A percentile compares a stretch with the other conserved stretches of the same genome.
phyloP scores from a whole-genome alignment of 2,888 invertebrate genomes.

The Deilephila porcellus region DNA sequence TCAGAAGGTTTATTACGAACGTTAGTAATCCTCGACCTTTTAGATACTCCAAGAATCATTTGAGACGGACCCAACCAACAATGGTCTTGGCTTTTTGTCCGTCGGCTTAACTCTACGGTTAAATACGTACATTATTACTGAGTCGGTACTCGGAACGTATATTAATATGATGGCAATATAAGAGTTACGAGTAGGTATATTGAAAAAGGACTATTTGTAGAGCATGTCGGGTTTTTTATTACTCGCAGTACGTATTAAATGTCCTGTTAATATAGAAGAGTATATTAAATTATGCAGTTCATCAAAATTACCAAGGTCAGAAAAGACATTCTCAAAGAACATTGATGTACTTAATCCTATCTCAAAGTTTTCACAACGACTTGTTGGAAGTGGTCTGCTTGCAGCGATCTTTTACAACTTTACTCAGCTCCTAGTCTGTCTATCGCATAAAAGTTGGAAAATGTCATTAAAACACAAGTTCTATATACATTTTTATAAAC shows the following conservation, averaged over 20 bases:
- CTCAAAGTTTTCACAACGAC: too few species aligned
- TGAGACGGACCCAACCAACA: slow-evolving; percentile 24
- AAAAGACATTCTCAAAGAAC: too few species aligned
- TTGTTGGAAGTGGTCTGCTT: too few species aligned
- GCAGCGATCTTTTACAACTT: too few species aligned
- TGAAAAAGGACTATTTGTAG: not conserved
- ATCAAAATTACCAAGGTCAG: too few species aligned
- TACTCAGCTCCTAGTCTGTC: too few species aligned
- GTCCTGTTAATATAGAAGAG: not conserved
- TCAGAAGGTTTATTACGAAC: slow-evolving; percentile 28
- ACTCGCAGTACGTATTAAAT: not conserved
- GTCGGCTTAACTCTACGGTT: slow-evolving; percentile 2
- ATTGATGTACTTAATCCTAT: too few species aligned
- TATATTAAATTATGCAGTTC: too few species aligned
- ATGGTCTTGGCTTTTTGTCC: slow-evolving; percentile 28
- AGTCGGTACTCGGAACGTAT: not conserved
- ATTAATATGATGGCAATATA: not conserved
- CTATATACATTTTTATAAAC: too few species aligned
- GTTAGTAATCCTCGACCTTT: slow-evolving; percentile 30
- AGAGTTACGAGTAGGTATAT: not conserved
- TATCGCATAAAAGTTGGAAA: too few species aligned
- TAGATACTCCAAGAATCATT: slow-evolving; percentile 29
- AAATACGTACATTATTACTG: slow-evolving; percentile 7
- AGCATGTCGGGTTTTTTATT: not conserved
- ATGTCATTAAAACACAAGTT: too few species aligned